Base-by-base conservation (phyloP, 1,140 invertebrate genomes). In the Calosoma granatense region DNA sequence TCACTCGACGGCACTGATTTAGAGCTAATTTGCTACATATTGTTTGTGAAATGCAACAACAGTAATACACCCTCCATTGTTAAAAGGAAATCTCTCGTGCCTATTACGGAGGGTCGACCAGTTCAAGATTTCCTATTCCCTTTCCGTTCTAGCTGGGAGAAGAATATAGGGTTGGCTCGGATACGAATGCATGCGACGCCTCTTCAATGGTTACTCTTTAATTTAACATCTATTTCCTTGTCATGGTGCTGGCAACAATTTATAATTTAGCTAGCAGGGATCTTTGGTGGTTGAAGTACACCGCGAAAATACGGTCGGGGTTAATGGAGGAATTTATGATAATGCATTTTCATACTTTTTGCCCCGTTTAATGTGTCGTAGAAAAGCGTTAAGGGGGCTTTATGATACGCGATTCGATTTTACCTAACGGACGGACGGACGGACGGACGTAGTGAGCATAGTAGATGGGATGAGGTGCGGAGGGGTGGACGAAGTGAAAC, bases 11-110 rank as follows among this genome's bases (percentile, higher is more conserved):
- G 17, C 15, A 12, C 60, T 62, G 63, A 66, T 66, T 66, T 65
- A 63, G 61, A 66, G 60, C 60, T 66, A 65, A 66, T 66, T 66
- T 63, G 60, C 57, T 62, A 60, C 62, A 63, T 61, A 61, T 60
- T 61, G 62, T 64, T 64, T 58, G 63, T 59, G 63, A 63, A 63
- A 64, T 65, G 63, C 63, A 60, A 62, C n/a, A n/a, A n/a, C 64
- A 66, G 64, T 65, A 66, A 63, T 61, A n/a, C 26, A 9, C 26
- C 26, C 26, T n/a, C 26, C 6, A 36, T 36, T 6, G 26, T 6
- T 36, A n/a, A n/a, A n/a, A n/a, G n/a, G n/a, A n/a, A n/a, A n/a
- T n/a, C n/a, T n/a, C n/a, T n/a, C n/a, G n/a, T n/a, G n/a, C n/a
- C n/a, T n/a, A n/a, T n/a, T n/a, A n/a, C n/a, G n/a, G n/a, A n/a